Conservation (phyloP, 2,113 vertebrate genomes). For the Nycticebus coucang region DNA sequence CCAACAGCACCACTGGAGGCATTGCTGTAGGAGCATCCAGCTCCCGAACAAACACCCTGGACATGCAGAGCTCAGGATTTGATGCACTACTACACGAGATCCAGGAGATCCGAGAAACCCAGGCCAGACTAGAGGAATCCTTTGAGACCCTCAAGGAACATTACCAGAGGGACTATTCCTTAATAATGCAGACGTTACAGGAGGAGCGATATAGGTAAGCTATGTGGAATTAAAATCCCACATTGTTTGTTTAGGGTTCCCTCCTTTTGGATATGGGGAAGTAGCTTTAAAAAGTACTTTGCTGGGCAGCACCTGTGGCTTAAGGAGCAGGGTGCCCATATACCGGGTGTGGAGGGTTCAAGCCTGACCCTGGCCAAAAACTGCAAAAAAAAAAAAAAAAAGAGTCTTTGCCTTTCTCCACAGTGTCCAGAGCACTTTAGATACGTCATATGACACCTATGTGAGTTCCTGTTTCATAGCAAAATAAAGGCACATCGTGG, state of each 20-base stretch:
- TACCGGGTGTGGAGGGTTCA: no score
- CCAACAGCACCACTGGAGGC: constrained; percentile 93
- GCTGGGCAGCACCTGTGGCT: no score
- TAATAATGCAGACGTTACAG: constrained; percentile 94
- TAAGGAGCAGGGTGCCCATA: no score
- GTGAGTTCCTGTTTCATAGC: background rate
- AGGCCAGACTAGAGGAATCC: constrained; percentile 92
- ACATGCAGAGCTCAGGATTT: constrained; percentile 92
- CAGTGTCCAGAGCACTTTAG: background rate
- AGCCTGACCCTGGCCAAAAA: no score
- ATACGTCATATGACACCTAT: background rate
- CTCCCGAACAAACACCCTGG: constrained; percentile 96
- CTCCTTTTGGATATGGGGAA: background rate
- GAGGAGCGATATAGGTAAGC: constrained; percentile 97
- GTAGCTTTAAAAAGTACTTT: background rate
- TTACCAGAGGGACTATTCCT: constrained; percentile 94
- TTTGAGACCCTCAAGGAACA: constrained; percentile 93
- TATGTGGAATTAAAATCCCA: background rate
- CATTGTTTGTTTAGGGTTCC: background rate
- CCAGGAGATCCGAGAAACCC: constrained; percentile 94
- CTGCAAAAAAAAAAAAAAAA: no score
- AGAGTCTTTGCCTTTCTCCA: background rate
- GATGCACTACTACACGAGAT: constrained; percentile 95
- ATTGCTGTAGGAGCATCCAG: constrained; percentile 93
- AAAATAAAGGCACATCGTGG: background rate